Base-by-base conservation (phyloP, 2,888 invertebrate genomes). In the Thelaira solivaga region DNA sequence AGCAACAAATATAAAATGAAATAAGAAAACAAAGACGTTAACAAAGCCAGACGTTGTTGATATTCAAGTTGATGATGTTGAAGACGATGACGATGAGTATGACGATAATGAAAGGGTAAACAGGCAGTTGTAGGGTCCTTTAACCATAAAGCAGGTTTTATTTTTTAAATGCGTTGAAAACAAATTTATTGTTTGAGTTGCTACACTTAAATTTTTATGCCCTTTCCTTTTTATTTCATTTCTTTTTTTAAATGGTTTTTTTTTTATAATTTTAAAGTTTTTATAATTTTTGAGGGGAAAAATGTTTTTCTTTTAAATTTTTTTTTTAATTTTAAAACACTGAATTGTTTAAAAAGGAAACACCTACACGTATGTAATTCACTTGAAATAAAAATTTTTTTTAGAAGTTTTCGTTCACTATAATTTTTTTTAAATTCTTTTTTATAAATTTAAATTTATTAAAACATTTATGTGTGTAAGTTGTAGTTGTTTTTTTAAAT, bases 1-100 rank as follows among this genome's bases (percentile, higher is more conserved):
- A 59, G 78, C 74, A 78, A 74, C 69, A 55, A 68, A 69, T 55
- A 57, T 45, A 65, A 59, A 45, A 22, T 26, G 29, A 31, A 73
- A 65, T 16, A 51, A n/a, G n/a, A n/a, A 43, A 74, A 73, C 65
- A 59, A 65, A 65, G 73, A 67, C 65, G 59, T 59, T 65, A 61
- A 53, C 18, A 62, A 61, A 68, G 45, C 74, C 61, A 68, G 74
- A 72, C 71, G 69, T 51, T 51, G 59, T 51, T 59, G 29, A 26
- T 39, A 31, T 47, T 34, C 18, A 34, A 67, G 55, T 45, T 24
- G 57, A 31, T 68, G 43, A 31, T 34, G 67, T 47, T 57, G 49
- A 53, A 41, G 49, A 64, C 61, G 39, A 57, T 49, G 59, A 74
- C 59, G 51, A 74, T 39, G n/a, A n/a, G n/a, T n/a, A n/a, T n/a